A percentile compares a stretch with the other conserved stretches of the same genome.
These are phyloP conservation scores for Paracanthobrama guichenoti DNA, from an alignment of 2,113 vertebrate genomes.

Conservation along the genomic window DNA sequence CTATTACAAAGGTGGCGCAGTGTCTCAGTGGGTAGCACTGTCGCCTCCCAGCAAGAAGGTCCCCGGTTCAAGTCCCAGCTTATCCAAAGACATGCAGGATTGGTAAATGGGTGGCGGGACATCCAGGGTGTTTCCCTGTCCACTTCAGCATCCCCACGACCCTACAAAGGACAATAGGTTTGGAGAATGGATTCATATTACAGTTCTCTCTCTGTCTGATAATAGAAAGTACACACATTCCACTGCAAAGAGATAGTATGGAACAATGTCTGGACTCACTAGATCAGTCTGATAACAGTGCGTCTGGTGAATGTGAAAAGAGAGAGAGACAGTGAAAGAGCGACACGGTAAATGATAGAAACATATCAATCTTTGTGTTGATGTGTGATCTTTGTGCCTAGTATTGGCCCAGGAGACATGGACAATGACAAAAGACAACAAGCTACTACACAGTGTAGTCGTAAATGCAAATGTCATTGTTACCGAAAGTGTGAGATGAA, in stretches of 20 bases:
- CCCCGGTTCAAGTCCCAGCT: background rate
- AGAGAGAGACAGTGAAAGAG: background rate
- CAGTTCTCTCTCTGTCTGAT: background rate
- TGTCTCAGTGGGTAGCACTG: background rate
- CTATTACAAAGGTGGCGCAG: background rate
- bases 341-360: background rate
- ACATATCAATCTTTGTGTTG: slow-evolving; percentile 28
- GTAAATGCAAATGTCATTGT: slow-evolving; percentile 48
- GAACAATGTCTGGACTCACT: too few species aligned
- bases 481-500: slow-evolving; percentile 13
- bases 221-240: background rate
- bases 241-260: background rate
- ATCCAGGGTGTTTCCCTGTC: background rate
- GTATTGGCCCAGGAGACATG: slow-evolving; percentile 23
- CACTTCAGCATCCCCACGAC: background rate
- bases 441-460: slow-evolving; percentile 37
- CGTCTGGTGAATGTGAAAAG: background rate
- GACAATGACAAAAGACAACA: slow-evolving; percentile 39
- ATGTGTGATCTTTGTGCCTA: slow-evolving; percentile 38
- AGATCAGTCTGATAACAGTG: background rate
- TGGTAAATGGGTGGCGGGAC: background rate
- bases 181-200: background rate
- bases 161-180: background rate
- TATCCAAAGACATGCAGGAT: background rate
- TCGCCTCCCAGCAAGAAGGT: background rate